phyloP scores from a whole-genome alignment of 2,113 vertebrate genomes.

The Otus sunia region DNA sequence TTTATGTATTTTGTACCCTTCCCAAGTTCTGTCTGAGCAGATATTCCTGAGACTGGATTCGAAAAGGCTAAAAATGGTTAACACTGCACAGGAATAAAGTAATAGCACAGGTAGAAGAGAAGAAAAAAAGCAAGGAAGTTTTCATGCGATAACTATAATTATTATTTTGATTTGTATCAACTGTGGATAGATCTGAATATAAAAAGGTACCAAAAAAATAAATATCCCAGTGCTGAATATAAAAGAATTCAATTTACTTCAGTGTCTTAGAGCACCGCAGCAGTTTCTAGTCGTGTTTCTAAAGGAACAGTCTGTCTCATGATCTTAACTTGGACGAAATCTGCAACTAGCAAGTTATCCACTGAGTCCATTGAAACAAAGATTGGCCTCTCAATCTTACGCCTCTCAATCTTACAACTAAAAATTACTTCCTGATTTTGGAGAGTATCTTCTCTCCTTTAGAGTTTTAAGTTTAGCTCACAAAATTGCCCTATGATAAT shows the following conservation, averaged over 20 bases:
- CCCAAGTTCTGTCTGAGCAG: not conserved
- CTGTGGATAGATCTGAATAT: not conserved
- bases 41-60: not conserved
- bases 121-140: not conserved
- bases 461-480: not conserved
- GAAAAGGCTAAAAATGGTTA: not conserved
- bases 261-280: not conserved
- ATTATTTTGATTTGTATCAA: not conserved
- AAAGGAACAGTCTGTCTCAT: not conserved
- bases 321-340: not conserved
- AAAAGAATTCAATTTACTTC: not conserved
- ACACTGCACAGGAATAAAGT: not conserved
- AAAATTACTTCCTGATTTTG: not conserved
- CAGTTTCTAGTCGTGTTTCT: not conserved
- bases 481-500: not conserved
- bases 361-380: not conserved
- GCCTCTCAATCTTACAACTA: not conserved
- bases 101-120: not conserved
- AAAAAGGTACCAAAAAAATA: not conserved
- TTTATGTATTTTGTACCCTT: not conserved
- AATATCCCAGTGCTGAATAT: not conserved
- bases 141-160: not conserved
- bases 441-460: not conserved
- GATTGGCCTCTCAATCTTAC: not conserved
- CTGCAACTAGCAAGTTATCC: not conserved